These are phyloP conservation scores for Acanthurus lineatus DNA, from an alignment of 2,797 vertebrate genomes.

Conservation along the genomic window DNA sequence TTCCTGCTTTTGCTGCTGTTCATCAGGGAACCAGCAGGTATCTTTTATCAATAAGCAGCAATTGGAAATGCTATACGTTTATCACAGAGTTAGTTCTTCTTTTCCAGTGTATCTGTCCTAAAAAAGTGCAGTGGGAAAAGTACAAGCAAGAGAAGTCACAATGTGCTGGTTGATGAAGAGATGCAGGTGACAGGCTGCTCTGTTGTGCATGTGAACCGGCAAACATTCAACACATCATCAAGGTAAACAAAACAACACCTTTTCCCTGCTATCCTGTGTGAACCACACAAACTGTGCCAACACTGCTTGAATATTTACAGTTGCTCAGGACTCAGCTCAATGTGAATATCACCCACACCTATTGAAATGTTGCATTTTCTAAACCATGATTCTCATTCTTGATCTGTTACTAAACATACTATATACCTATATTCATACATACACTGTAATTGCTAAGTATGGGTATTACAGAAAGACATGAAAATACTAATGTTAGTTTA, in stretches of 20 bases:
- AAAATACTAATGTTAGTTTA: not conserved
- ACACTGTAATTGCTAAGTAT: not conserved
- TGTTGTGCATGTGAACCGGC: not conserved
- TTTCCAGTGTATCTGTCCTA: conserved; percentile 22
- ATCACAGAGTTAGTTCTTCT: not conserved
- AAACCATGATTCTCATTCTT: not conserved
- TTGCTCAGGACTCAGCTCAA: not conserved
- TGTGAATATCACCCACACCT: not conserved
- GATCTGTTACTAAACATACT: not conserved
- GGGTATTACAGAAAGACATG: not conserved
- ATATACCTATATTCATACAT: not conserved
- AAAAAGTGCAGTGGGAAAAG: conserved; percentile 5
- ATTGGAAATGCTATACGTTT: not conserved
- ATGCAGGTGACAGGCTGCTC: conserved; percentile 2
- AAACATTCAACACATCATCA: conserved; percentile 12
- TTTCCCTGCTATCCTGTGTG: conserved; percentile 2
- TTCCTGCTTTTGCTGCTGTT: not conserved
- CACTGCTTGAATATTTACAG: not conserved
- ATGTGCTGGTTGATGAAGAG: conserved; percentile 7
- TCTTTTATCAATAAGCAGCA: not conserved
- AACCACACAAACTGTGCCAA: not conserved
- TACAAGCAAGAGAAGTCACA: not conserved
- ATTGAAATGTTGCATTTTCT: not conserved
- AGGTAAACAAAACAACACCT: conserved; percentile 29
- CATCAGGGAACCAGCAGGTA: not conserved